Conservation (phyloP, 2,888 invertebrate species). For the Hesperia comma region DNA sequence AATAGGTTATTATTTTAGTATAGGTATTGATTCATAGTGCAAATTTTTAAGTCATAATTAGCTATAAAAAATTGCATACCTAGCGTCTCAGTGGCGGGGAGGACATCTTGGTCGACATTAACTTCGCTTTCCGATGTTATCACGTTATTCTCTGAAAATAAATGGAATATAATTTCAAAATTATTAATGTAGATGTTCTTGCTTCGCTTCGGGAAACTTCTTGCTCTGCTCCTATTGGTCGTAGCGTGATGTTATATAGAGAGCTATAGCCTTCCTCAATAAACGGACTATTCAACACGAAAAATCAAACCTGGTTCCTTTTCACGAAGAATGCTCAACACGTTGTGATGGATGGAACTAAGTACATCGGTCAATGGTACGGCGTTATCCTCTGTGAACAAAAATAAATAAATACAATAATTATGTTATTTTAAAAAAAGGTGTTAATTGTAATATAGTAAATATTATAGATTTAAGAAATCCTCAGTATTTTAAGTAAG, state of each 20-base stretch:
- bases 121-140: slow-evolving; percentile 4
- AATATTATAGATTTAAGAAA: too few species aligned
- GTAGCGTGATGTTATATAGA: too few species aligned
- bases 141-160: slow-evolving; percentile 15
- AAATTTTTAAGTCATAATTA: slow-evolving; percentile 10
- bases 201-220: too few species aligned
- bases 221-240: too few species aligned
- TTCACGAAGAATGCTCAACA: slow-evolving; percentile 1
- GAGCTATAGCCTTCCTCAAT: too few species aligned
- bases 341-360: not conserved
- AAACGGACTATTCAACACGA: too few species aligned
- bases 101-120: not conserved
- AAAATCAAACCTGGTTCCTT: not conserved
- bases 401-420: not conserved
- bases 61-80: slow-evolving; percentile 3
- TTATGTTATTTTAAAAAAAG: too few species aligned
- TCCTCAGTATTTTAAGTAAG: too few species aligned
- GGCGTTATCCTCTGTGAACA: slow-evolving; percentile 11
- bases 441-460: too few species aligned
- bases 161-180: not conserved
- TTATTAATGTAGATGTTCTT: too few species aligned
- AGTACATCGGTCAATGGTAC: not conserved
- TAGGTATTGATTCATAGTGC: too few species aligned
- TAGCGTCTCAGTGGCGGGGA: not conserved
- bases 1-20: too few species aligned